Evolutionary conservation across 2,113 vertebrate genomes (phyloP), one percentile per base, ranked within the genome.

Genomic region (Hylia prasina): DNA sequence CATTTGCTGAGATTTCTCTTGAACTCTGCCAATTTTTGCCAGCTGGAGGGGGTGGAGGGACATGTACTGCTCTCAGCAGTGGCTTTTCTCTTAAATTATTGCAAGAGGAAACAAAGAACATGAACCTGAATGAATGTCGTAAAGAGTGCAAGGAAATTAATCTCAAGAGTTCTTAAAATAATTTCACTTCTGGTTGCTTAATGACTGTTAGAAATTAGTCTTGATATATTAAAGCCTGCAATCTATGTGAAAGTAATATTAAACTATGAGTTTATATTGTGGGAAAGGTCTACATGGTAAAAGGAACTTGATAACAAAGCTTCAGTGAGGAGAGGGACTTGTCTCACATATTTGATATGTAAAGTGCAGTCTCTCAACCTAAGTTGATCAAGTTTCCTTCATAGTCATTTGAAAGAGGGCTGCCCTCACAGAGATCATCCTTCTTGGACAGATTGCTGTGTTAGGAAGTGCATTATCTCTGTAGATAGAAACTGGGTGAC

Each of bases 111-210:
- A 25, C 37, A 80, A 81, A 73, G 69, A 86, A 95, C 72, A 33
- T 79, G 94, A 77, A 68, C 65, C 44, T 76, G 70, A 87, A 86
- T 48, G 70, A 69, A 73, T 82, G 68, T 86, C 64, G 19, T 45
- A 20, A 92, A 56, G 37, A 80, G 11, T 48, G 15, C 47, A 73
- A 82, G 40, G 50, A 82, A 84, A 76, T 94, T 93, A 5, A 75
- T 89, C 66, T 87, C 69, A 70, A 69, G 83, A 86, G 24, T 56
- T 94, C 68, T 90, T 94, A 47, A 92, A 94, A 72, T 82, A 71
- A 85, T 90, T 96, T 87, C 18, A 81, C 72, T 94, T 42, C 51
- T 71, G 23, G 3, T 85, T 63, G 68, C 35, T 66, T 91, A 93
- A 76, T 85, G 63, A 25, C 54, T 88, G 54, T 50, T 88, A 69